phyloP scores from a whole-genome alignment of 2,888 invertebrate species.

The Ennomos quercinarius region DNA sequence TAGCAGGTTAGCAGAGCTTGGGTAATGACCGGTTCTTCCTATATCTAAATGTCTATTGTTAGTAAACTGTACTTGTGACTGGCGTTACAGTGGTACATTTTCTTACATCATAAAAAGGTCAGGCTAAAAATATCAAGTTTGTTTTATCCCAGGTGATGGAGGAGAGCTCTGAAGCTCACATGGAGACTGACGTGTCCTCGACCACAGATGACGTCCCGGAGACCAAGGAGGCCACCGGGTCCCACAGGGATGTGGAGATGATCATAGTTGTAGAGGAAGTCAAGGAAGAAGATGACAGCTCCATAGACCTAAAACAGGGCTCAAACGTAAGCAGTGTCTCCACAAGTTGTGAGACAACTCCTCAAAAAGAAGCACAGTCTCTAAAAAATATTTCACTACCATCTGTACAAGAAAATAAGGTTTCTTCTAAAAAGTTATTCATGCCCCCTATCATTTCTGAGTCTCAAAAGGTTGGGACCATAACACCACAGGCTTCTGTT shows the following conservation, averaged over 20 bases:
- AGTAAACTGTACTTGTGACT: constrained; percentile 37
- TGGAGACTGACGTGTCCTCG: constrained; percentile 77
- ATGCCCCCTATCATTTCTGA: constrained; percentile 5
- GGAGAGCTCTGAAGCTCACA: constrained; percentile 68
- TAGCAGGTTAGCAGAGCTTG: constrained; percentile 66
- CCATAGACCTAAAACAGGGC: constrained; percentile 34
- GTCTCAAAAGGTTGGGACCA: background rate
- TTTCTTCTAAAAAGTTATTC: background rate
- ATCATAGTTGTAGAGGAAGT: constrained; percentile 70
- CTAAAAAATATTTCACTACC: background rate
- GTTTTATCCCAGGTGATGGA: constrained; percentile 73
- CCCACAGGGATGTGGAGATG: constrained; percentile 67
- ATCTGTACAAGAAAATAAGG: constrained; percentile 10
- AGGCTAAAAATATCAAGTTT: constrained; percentile 61
- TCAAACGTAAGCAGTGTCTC: constrained; percentile 28
- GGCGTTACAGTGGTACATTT: constrained; percentile 44
- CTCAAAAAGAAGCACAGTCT: constrained; percentile 17
- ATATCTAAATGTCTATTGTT: constrained; percentile 60
- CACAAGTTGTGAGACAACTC: constrained; percentile 37
- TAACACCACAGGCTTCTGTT: constrained; percentile 9
- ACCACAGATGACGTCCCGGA: constrained; percentile 69
- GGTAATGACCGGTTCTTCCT: constrained; percentile 72
- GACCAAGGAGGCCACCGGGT: constrained; percentile 60
- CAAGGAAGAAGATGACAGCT: constrained; percentile 53
- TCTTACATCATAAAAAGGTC: constrained; percentile 56